Evolutionary conservation across 92 coral and sea anemone species (phyloP).

Genomic region (Isaurus tuberculatus): DNA sequence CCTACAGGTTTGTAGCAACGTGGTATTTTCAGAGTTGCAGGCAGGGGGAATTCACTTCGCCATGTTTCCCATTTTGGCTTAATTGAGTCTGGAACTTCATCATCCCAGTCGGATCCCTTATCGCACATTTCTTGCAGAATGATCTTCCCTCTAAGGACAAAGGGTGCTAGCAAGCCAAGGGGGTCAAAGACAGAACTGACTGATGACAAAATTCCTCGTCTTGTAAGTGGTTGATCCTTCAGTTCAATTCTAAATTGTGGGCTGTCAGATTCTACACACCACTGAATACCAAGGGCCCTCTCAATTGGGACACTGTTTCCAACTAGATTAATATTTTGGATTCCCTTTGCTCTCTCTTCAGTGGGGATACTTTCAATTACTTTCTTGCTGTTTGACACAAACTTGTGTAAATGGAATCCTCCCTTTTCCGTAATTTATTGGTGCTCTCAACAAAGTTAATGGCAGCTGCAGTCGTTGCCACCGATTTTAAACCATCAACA

Average conservation of each 20-base stretch:
- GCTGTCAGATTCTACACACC: slow-evolving; percentile 40
- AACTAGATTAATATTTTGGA: background rate
- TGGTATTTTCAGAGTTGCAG: background rate
- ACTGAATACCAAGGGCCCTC: slow-evolving; percentile 24
- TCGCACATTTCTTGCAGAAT: background rate
- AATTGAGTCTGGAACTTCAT: background rate
- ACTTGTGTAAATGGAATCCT: background rate
- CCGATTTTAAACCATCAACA: slow-evolving; percentile 23
- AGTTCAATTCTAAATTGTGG: slow-evolving; percentile 17
- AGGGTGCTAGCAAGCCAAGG: background rate
- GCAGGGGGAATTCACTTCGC: background rate
- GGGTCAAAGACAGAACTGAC: slow-evolving; percentile 24
- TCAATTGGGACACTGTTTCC: slow-evolving; percentile 11
- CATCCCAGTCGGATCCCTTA: slow-evolving; percentile 1
- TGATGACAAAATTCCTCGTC: slow-evolving; percentile 8
- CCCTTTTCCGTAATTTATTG: background rate
- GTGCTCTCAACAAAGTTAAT: background rate
- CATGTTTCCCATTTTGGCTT: slow-evolving; percentile 10
- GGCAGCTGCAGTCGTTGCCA: background rate
- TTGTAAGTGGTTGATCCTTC: slow-evolving; percentile 35
- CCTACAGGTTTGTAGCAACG: background rate
- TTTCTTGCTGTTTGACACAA: slow-evolving; percentile 38
- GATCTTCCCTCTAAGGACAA: slow-evolving; percentile 13
- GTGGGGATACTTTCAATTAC: slow-evolving; percentile 34
- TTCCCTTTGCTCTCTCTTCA: slow-evolving; percentile 39